A percentile compares a stretch with the other conserved stretches of the same genome.
These are phyloP conservation scores for Manacus vitellinus DNA, from an alignment of 2,113 vertebrate genomes.

Conservation along the genomic window DNA sequence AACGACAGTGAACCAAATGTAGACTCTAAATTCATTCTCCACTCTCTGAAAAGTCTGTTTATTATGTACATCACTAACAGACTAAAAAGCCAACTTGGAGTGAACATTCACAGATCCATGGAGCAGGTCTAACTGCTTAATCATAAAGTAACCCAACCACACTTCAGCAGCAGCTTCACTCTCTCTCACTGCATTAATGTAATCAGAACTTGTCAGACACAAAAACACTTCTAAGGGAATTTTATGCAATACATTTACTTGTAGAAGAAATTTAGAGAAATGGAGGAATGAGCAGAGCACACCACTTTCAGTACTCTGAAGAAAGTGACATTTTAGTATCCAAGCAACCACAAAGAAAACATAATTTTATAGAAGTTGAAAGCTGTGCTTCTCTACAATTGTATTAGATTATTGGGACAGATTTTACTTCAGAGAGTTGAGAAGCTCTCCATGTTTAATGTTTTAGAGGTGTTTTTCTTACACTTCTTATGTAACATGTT, in stretches of 20 bases:
- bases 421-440: not conserved
- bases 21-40: not conserved
- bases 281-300: not conserved
- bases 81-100: not conserved
- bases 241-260: not conserved
- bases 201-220: not conserved
- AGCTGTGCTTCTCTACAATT: not conserved
- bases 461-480: not conserved
- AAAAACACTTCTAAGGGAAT: not conserved
- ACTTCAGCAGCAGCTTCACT: not conserved
- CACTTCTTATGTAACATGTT: not conserved
- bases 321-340: not conserved
- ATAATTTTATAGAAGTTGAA: not conserved
- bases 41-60: not conserved
- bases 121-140: not conserved
- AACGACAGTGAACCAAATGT: not conserved
- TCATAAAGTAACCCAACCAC: not conserved
- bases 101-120: not conserved
- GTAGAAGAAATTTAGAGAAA: not conserved
- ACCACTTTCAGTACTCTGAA: not conserved
- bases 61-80: not conserved
- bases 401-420: not conserved
- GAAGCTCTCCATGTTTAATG: not conserved
- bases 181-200: not conserved
- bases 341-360: not conserved